phyloP scores from a whole-genome alignment of 2,888 invertebrate species.

The Arge pagana region DNA sequence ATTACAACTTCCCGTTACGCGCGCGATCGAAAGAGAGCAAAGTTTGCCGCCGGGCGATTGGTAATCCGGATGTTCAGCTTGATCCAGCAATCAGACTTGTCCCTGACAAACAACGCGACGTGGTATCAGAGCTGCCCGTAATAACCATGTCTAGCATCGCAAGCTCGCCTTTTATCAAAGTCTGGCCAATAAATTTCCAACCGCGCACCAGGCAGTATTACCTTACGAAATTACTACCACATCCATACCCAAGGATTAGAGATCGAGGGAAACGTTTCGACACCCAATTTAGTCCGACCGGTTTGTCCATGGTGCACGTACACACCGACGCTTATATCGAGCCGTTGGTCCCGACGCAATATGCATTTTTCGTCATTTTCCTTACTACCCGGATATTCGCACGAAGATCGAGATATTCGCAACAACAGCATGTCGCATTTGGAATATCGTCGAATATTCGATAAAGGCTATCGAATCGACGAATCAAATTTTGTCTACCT shows the following conservation, averaged over 20 bases:
- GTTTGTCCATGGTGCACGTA: too few species aligned
- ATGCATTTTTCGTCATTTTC: too few species aligned
- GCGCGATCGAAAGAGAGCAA: slow-evolving; percentile 5
- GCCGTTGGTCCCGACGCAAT: too few species aligned
- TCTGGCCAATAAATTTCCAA: slow-evolving; percentile 6
- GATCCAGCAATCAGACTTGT: slow-evolving; percentile 19
- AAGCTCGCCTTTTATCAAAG: neutral
- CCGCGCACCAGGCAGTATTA: neutral
- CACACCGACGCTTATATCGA: too few species aligned
- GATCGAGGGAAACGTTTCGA: slow-evolving; percentile 8
- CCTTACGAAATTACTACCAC: slow-evolving; percentile 9
- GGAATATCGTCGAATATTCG: too few species aligned
- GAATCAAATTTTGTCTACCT: too few species aligned
- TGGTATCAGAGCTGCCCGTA: slow-evolving; percentile 6
- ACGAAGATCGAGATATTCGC: too few species aligned
- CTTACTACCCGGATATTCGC: too few species aligned
- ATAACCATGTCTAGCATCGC: slow-evolving; percentile 7
- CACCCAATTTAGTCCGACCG: neutral
- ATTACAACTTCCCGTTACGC: slow-evolving; percentile 9
- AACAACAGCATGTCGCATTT: too few species aligned
- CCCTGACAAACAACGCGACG: slow-evolving; percentile 1
- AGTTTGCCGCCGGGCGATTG: slow-evolving; percentile 14
- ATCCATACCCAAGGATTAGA: slow-evolving; percentile 2
- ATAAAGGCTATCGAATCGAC: too few species aligned
- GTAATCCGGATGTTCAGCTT: slow-evolving; percentile 19